Evolutionary conservation across 2,888 invertebrate genomes (phyloP).

Genomic region (Caenorhabditis uteleia): DNA sequence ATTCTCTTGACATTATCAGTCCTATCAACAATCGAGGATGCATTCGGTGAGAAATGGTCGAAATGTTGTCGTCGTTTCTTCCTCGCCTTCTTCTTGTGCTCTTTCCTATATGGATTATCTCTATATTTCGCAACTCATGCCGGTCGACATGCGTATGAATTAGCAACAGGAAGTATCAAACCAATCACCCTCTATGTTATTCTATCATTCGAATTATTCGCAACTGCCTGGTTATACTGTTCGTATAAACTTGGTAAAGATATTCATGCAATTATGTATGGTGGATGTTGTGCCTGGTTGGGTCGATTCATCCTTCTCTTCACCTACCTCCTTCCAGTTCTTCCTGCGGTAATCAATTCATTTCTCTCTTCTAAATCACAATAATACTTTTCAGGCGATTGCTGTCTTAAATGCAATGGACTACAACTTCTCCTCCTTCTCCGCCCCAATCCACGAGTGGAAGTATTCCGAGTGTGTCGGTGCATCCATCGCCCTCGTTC

Average conservation of each 20-base stretch:
- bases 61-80: constrained; percentile 65
- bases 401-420: constrained; percentile 60
- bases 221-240: constrained; percentile 69
- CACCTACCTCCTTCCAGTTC: constrained; percentile 64
- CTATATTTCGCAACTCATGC: constrained; percentile 67
- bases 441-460: constrained; percentile 58
- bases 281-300: constrained; percentile 63
- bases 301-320: constrained; percentile 63
- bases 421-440: constrained; percentile 63
- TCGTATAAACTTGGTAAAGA: constrained; percentile 67
- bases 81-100: constrained; percentile 59
- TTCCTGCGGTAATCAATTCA: constrained; percentile 57
- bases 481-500: constrained; percentile 62
- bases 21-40: constrained; percentile 66
- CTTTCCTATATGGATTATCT: constrained; percentile 52
- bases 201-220: constrained; percentile 64
- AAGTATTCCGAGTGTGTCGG: constrained; percentile 64
- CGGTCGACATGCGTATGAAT: constrained; percentile 64
- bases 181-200: constrained; percentile 66
- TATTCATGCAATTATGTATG: constrained; percentile 60
- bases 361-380: no score
- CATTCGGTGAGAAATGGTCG: constrained; percentile 65
- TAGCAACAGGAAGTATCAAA: constrained; percentile 62
- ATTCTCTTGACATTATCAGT: constrained; percentile 63
- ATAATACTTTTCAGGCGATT: constrained; percentile 52